Percentiles rank a stretch among this genome's conserved stretches.
Conservation (phyloP, 2,888 invertebrate genomes). For the Drosophila stalkeri region DNA sequence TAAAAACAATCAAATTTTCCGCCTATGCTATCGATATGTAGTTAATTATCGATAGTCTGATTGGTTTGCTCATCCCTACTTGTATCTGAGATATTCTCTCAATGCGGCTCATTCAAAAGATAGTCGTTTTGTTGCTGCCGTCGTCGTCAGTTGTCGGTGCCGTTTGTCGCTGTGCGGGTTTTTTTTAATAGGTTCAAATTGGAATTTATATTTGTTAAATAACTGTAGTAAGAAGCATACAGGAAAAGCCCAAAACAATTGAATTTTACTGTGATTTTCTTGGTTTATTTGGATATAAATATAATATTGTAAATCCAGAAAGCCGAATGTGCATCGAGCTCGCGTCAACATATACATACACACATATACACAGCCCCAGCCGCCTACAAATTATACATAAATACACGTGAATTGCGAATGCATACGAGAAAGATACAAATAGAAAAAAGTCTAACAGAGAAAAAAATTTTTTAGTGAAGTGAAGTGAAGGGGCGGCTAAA, state of each 20-base stretch:
- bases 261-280: conserved; percentile 62
- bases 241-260: conserved; percentile 32
- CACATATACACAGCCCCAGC: conserved; percentile 29
- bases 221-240: conserved; percentile 36
- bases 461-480: conserved; percentile 64
- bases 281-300: conserved; percentile 43
- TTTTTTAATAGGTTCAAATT: conserved; percentile 64
- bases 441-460: conserved; percentile 70
- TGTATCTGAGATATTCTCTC: conserved; percentile 62
- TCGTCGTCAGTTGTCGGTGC: conserved; percentile 63
- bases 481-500: conserved; percentile 65
- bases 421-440: conserved; percentile 75
- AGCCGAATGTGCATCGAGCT: conserved; percentile 49
- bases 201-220: conserved; percentile 53
- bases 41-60: conserved; percentile 12
- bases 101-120: conserved; percentile 53
- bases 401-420: conserved; percentile 76
- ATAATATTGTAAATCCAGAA: conserved; percentile 40
- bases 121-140: conserved; percentile 75
- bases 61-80: conserved; percentile 31
- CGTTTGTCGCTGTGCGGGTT: conserved; percentile 64
- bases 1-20: conserved; percentile 46
- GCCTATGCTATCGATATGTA: conserved; percentile 27
- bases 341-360: conserved; percentile 36
- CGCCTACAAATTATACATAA: conserved; percentile 50